A percentile compares a stretch with the other conserved stretches of the same genome.
These are phyloP conservation scores for Calonectris borealis DNA, from an alignment of 2,113 vertebrate genomes.

Conservation along the genomic window DNA sequence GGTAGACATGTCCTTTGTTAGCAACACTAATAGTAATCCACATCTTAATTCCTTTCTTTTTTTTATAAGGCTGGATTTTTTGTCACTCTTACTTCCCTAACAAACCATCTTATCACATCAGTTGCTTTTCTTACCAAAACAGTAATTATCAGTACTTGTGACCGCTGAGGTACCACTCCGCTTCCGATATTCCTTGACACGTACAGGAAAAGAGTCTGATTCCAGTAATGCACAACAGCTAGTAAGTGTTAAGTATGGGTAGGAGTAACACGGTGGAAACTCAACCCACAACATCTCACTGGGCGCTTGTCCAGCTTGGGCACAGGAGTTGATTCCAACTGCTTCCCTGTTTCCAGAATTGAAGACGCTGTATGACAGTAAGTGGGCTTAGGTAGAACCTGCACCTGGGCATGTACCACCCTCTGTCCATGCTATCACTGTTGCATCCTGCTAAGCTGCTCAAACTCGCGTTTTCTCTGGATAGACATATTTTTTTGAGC, in stretches of 20 bases:
- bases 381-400: background rate
- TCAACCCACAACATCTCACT: rapidly evolving
- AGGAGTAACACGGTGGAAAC: background rate
- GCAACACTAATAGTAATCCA: background rate
- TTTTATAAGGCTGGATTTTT: background rate
- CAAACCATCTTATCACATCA: background rate
- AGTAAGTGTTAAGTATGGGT: background rate
- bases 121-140: background rate
- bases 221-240: background rate
- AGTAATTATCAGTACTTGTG: background rate
- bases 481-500: rapidly evolving
- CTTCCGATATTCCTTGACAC: background rate
- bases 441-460: background rate
- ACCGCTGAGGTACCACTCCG: background rate
- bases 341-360: background rate
- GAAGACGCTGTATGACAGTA: background rate
- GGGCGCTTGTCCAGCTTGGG: background rate
- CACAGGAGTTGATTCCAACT: background rate
- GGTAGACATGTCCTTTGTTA: background rate
- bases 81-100: background rate
- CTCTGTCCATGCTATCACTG: background rate
- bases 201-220: background rate
- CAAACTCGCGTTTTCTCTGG: background rate
- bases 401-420: background rate
- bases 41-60: background rate